These are phyloP conservation scores for Dreissena polymorpha DNA, from an alignment of 1,140 invertebrate species.

Conservation along the genomic window DNA sequence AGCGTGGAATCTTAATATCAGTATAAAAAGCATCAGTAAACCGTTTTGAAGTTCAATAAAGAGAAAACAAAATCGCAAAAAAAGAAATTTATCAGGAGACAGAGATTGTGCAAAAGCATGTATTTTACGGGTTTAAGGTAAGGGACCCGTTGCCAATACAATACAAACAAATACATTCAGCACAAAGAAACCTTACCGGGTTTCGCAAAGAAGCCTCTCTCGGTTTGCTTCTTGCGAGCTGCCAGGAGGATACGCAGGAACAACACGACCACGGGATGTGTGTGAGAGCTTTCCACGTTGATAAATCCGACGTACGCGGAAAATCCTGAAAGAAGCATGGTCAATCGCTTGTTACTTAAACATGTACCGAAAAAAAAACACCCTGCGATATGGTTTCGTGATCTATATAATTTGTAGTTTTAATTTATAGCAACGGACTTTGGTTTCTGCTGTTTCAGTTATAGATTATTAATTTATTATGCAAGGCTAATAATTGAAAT, in stretches of 20 bases:
- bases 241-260: constrained; percentile 46
- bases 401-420: background rate
- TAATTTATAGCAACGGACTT: background rate
- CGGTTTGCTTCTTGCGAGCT: background rate
- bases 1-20: too few species aligned
- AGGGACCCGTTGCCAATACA: too few species aligned
- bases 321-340: constrained; percentile 60
- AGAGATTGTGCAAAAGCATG: too few species aligned
- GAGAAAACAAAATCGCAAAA: too few species aligned
- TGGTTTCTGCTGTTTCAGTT: background rate
- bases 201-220: background rate
- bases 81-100: too few species aligned
- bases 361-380: background rate
- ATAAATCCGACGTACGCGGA: constrained; percentile 63
- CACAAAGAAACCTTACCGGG: too few species aligned
- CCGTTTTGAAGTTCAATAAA: too few species aligned
- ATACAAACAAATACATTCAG: too few species aligned
- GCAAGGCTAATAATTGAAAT: too few species aligned
- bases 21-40: too few species aligned
- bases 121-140: too few species aligned
- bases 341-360: background rate
- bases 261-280: constrained; percentile 62
- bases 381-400: background rate
- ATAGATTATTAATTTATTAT: background rate
- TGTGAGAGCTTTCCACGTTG: constrained; percentile 60